These are phyloP conservation scores for Toxostoma redivivum DNA, from an alignment of 2,113 vertebrate genomes.

Conservation along the genomic window DNA sequence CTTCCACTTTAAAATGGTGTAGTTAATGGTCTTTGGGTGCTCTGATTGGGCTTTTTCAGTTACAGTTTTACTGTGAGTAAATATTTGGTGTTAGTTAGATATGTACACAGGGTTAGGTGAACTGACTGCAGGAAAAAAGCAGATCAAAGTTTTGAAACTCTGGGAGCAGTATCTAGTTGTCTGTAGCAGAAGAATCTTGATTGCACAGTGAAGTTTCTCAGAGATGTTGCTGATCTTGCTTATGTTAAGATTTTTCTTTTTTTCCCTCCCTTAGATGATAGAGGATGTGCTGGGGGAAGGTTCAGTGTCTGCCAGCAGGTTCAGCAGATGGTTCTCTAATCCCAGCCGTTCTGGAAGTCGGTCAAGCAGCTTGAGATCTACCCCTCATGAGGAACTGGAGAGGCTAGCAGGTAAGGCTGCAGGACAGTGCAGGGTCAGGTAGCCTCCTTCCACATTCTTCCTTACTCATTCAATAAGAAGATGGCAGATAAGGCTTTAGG, in stretches of 20 bases:
- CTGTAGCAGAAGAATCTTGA: background rate
- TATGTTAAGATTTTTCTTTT: background rate
- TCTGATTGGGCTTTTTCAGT: background rate
- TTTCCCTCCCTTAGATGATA: constrained; percentile 82
- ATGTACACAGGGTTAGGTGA: background rate
- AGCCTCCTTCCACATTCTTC: background rate
- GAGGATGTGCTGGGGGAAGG: constrained; percentile 96
- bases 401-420: constrained; percentile 86
- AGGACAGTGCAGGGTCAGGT: background rate
- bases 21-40: background rate
- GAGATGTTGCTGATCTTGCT: background rate
- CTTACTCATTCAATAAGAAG: background rate
- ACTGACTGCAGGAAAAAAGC: background rate
- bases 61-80: background rate
- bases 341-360: constrained; percentile 90
- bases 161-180: background rate
- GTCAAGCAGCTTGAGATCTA: constrained; percentile 94
- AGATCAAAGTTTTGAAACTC: background rate
- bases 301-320: constrained; percentile 88
- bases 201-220: constrained; percentile 62
- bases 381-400: constrained; percentile 95
- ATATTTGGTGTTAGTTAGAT: background rate
- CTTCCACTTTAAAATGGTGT: background rate
- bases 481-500: background rate
- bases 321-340: constrained; percentile 96